Base-by-base conservation (phyloP, 2,888 invertebrate species). In the Melipona bicolor region DNA sequence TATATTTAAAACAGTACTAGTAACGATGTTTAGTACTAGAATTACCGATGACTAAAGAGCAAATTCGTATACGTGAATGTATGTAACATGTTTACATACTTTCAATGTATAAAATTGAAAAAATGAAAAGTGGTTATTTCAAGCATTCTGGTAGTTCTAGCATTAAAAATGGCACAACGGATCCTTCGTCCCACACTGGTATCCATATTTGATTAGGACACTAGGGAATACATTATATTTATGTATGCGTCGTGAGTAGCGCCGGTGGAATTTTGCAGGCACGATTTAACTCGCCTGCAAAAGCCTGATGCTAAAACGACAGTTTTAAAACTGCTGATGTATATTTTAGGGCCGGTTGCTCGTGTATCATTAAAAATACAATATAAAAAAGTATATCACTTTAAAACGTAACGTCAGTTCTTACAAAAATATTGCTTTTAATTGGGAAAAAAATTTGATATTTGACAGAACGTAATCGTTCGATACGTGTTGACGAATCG, bases 301-400 rank as follows among this genome's bases (percentile, higher is more conserved):
- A 32, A 32, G 11, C 9, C 17, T 17, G 11, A 5, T 73, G 59
- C 56, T 56, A 54, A 27, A 81, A 62, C 49, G 43, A 11, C 17
- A 73, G 27, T 15, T 52, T 69, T 4, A 27, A 27, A 32, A 15
- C 13, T 67, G 56, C 27, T 50, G 11, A 27, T 43, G 43, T 21
- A 54, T 59, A 62, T 78, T 75, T 67, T 13, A 70, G 15, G 43
- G 75, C 68, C 75, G 76, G 82, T 84, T 78, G 78, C 75, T 81
- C 43, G 72, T 61, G 43, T 43, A 64, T 32, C 27, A 32, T 64
- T 64, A 13, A 32, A 32, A 64, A 64, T 32, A 21, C 21, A 13
- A 19, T 32, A 62, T 21, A 1, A 21, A 2, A 24, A 21, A 19
- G 15, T 5, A 43, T 3, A n/a, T 32, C 24, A 70, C 27, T 3